Evolutionary conservation across 2,797 vertebrate species (phyloP).

Genomic region (Pogonophryne albipinna): DNA sequence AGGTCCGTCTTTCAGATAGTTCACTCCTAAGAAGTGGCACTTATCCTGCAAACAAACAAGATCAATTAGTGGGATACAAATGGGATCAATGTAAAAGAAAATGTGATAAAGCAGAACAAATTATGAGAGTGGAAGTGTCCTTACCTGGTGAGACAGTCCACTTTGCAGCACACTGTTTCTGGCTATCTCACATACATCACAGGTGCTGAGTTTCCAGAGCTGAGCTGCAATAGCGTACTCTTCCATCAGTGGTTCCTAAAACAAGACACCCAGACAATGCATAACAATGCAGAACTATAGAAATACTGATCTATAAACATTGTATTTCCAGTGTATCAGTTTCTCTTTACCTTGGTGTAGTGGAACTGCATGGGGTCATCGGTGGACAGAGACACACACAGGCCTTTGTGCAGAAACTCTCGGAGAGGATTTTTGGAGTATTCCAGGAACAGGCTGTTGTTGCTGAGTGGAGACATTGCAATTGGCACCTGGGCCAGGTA

Average conservation of each 20-base stretch:
- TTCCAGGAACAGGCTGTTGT: conserved; percentile 97
- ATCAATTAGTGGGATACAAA: not conserved
- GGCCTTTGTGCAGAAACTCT: conserved; percentile 96
- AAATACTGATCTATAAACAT: not conserved
- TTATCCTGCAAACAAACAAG: conserved; percentile 87
- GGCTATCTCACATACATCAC: conserved; percentile 96
- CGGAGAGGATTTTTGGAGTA: conserved; percentile 96
- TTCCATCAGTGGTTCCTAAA: conserved; percentile 97
- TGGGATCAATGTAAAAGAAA: not conserved
- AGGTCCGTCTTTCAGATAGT: conserved; percentile 93
- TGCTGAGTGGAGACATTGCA: conserved; percentile 98
- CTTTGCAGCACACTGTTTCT: conserved; percentile 97
- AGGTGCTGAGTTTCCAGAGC: conserved; percentile 98
- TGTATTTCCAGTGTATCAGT: not conserved
- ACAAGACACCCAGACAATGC: conserved; percentile 19
- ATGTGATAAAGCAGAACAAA: not conserved
- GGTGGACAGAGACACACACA: conserved; percentile 94
- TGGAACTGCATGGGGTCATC: conserved; percentile 99
- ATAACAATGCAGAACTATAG: not conserved
- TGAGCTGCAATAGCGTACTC: conserved; percentile 99
- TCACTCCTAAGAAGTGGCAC: conserved; percentile 90
- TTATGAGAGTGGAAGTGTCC: not conserved
- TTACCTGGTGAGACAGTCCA: conserved; percentile 92
- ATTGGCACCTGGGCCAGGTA: conserved; percentile 97
- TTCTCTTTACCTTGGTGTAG: conserved; percentile 94